Evolutionary conservation across 2,888 invertebrate genomes (phyloP), one percentile per base, ranked within the genome.

Genomic region (Zygaena filipendulae): DNA sequence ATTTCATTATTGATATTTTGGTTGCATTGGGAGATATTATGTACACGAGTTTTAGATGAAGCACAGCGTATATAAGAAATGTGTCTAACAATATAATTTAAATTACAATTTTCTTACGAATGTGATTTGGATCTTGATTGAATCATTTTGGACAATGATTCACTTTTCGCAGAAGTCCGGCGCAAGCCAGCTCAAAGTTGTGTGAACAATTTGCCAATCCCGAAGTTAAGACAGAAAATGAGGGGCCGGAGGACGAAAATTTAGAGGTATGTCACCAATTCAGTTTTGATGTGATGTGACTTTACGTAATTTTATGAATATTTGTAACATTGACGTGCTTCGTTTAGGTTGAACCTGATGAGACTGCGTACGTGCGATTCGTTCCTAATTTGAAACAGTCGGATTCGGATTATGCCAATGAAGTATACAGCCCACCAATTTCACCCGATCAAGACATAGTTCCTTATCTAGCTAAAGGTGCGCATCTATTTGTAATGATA

Each of bases 301-400:
- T n/a, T n/a, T n/a, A n/a, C n/a, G n/a, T n/a, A n/a, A n/a, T n/a
- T n/a, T n/a, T n/a, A n/a, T n/a, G n/a, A n/a, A n/a, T n/a, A n/a
- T n/a, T n/a, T n/a, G n/a, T n/a, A n/a, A n/a, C n/a, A n/a, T n/a
- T n/a, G n/a, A n/a, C n/a, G n/a, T n/a, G n/a, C n/a, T n/a, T n/a
- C n/a, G n/a, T 42, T 37, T 43, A 81, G 66, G 61, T 83, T 28
- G 87, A 88, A 45, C 83, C 87, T 9, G 84, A 86, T 40, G 86
- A 89, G 49, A 77, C 90, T 51, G 92, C 93, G 14, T 87, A 88
- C 45, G 88, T 93, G 13, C 88, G 88, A 40, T 93, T 90, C 49
- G 87, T 86, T 4, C 93, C 93, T 8, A 82, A 84, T 29, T 64
- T 70, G 9, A 86, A 84, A 35, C 66, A 80, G 30, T 77, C 71